Conservation (phyloP, 2,113 vertebrate genomes). For the Cynocephalus volans region DNA sequence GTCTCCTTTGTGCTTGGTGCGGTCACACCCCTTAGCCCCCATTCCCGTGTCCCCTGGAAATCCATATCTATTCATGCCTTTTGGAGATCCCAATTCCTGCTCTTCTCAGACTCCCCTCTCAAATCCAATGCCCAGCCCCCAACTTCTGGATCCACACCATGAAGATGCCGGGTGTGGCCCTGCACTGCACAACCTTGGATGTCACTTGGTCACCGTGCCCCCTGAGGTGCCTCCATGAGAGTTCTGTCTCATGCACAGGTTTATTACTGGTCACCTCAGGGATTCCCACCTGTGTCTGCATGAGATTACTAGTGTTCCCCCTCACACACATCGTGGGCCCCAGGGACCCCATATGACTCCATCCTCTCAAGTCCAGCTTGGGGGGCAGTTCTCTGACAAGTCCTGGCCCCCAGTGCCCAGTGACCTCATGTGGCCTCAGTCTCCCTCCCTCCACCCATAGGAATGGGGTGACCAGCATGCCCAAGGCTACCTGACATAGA, state of each 20-base stretch:
- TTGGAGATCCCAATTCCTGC: not conserved
- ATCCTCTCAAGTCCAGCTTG: not conserved
- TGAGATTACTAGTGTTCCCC: not conserved
- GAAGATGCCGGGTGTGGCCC: not conserved
- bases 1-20: constrained; percentile 96
- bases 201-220: not conserved
- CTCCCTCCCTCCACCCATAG: no score
- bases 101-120: not conserved
- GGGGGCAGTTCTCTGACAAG: not conserved
- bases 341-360: not conserved
- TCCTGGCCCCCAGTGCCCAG: not conserved
- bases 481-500: not conserved
- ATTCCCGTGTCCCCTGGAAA: not conserved
- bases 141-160: not conserved
- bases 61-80: not conserved
- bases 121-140: not conserved
- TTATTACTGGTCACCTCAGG: not conserved
- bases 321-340: not conserved
- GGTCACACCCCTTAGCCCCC: not conserved
- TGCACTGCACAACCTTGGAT: not conserved
- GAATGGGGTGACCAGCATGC: not conserved
- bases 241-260: not conserved
- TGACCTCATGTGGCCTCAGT: not conserved
- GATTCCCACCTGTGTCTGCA: not conserved
- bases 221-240: not conserved